A percentile compares a stretch with the other conserved stretches of the same genome.
Conservation (phyloP, 2,888 invertebrate species). For the Agonum fuliginosum region DNA sequence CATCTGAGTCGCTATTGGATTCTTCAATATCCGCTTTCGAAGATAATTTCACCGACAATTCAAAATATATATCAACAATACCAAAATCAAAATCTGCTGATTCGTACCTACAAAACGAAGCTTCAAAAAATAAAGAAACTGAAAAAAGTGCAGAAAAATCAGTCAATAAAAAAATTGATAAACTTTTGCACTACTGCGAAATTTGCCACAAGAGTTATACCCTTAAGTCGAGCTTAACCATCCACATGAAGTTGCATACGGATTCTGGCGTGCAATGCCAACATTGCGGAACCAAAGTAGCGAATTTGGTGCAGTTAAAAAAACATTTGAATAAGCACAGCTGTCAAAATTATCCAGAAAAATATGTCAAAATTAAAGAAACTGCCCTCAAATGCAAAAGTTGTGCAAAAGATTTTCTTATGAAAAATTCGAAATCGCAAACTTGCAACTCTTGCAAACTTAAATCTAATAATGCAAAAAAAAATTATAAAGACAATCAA, state of each 20-base stretch:
- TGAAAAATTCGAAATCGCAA: too few species aligned
- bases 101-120: background rate
- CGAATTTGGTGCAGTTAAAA: background rate
- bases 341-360: background rate
- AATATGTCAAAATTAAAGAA: background rate
- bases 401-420: background rate
- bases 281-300: background rate
- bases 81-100: background rate
- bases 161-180: background rate
- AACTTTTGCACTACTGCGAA: constrained; percentile 9
- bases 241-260: constrained; percentile 13
- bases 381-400: background rate
- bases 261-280: background rate
- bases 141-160: background rate
- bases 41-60: background rate
- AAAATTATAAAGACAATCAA: background rate
- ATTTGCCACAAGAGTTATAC: constrained; percentile 9
- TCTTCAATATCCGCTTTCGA: background rate
- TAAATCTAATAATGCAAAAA: background rate
- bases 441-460: background rate
- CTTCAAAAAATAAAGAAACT: background rate
- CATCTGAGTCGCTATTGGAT: background rate
- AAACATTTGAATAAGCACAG: background rate
- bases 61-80: background rate
- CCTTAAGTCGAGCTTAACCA: background rate